These are phyloP conservation scores for Trinorchestia longiramus DNA, from an alignment of 1,140 invertebrate species.

Conservation along the genomic window DNA sequence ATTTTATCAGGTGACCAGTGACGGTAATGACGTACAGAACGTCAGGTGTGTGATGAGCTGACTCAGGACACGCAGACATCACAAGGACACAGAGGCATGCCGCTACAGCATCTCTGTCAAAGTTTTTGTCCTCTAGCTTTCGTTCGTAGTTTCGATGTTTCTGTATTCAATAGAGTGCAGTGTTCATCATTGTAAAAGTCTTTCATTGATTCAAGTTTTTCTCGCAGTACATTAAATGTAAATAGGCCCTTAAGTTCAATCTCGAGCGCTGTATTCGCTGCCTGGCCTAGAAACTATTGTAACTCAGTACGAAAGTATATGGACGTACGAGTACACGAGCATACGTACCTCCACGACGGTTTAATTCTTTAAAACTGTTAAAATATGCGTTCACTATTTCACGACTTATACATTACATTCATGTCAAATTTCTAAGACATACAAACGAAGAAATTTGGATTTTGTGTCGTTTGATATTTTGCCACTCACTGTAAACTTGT, in stretches of 20 bases:
- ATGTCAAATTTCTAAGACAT: not conserved
- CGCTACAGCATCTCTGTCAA: not conserved
- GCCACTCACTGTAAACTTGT: too few species aligned
- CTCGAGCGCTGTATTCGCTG: too few species aligned
- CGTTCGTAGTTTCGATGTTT: not conserved
- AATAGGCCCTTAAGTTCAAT: too few species aligned
- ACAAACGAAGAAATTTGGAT: not conserved
- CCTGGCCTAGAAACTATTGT: not conserved
- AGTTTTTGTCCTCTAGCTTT: not conserved
- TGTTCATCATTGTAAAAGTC: not conserved
- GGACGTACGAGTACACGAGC: too few species aligned
- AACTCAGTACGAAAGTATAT: not conserved
- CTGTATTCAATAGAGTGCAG: not conserved
- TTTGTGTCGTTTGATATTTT: too few species aligned
- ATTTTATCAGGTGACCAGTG: conserved; percentile 29
- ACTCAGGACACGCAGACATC: not conserved
- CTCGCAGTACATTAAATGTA: too few species aligned
- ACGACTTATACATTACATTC: not conserved
- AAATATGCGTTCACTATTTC: not conserved
- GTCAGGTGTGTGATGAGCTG: not conserved
- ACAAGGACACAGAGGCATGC: too few species aligned
- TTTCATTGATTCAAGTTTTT: too few species aligned
- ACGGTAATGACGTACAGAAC: conserved; percentile 9
- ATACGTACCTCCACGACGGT: too few species aligned
- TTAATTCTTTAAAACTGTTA: not conserved